Base-by-base conservation (phyloP, 2,113 vertebrate species). In the Rynchops niger region DNA sequence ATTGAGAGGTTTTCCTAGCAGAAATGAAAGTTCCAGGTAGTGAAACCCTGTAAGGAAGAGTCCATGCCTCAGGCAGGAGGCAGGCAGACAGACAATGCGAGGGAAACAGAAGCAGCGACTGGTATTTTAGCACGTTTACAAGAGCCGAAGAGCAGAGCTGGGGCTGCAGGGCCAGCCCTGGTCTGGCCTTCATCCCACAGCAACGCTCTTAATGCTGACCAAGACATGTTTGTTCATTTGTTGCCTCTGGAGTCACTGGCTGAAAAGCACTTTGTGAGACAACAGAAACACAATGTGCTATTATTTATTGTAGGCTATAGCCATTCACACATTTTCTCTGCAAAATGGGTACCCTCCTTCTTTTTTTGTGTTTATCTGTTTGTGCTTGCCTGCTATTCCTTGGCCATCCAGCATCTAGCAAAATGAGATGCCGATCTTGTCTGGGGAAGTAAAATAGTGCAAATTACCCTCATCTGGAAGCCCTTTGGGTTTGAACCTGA, bases 301-400 rank as follows among this genome's bases (percentile, higher is more conserved):
- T 94, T 92, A 90, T 88, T 65, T 90, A 22, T 59, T 93, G 79
- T 90, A 88, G 74, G 66, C 85, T 92, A 14, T n/a, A 93, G 82
- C n/a, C 42, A 55, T 88, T 86, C 81, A 81, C 61, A 53, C 19
- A 12, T 89, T 93, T 96, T 86, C 81, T 80, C 80, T 65, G 52
- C 65, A 84, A 71, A 86, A 67, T 3, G 52, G 30, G 26, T 22
- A 36, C 15, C 19, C 36, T 62, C 72, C 34, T 43, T 49, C 49
- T 82, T 36, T 82, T 56, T 34, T 30, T 49, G 62, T 11, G 12
- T 65, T 72, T 29, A 66, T 76, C 52, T 81, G 67, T 52, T 73
- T 83, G 42, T 63, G 49, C 82, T 80, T 11, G 34, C 36, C 70
- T 61, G 22, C 47, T 59, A 47, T 56, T 72, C 80, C 34, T 73